Evolutionary conservation across 2,797 vertebrate genomes (phyloP).

Genomic region (Gymnopithys bicolor): DNA sequence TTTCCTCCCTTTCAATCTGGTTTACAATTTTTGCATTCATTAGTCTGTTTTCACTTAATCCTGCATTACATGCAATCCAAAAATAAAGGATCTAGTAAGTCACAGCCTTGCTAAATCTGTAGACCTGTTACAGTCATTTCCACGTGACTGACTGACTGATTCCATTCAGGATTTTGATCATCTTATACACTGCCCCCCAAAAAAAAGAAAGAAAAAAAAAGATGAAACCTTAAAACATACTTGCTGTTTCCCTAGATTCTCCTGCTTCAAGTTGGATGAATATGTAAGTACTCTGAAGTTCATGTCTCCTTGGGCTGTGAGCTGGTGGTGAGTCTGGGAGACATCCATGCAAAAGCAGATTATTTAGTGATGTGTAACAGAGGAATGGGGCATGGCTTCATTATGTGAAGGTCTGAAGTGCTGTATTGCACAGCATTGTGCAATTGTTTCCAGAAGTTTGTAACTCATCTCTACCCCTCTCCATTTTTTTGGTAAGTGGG

Average conservation of each 20-base stretch:
- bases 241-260: not conserved
- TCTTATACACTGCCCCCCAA: accelerated
- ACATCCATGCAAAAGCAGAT: not conserved
- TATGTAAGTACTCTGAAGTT: not conserved
- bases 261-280: not conserved
- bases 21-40: not conserved
- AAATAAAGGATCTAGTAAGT: not conserved
- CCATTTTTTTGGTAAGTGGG: accelerated
- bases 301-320: not conserved
- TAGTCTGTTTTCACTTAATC: not conserved
- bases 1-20: not conserved
- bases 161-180: not conserved
- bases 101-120: not conserved
- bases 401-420: not conserved
- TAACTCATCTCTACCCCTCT: not conserved
- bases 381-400: not conserved
- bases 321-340: not conserved
- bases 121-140: not conserved
- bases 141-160: not conserved
- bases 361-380: not conserved
- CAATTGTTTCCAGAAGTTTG: not conserved
- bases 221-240: not conserved
- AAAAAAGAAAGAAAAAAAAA: not conserved
- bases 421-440: not conserved
- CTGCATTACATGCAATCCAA: not conserved